These are phyloP conservation scores for Cephus runcator DNA, from an alignment of 2,888 invertebrate species.

Conservation along the genomic window DNA sequence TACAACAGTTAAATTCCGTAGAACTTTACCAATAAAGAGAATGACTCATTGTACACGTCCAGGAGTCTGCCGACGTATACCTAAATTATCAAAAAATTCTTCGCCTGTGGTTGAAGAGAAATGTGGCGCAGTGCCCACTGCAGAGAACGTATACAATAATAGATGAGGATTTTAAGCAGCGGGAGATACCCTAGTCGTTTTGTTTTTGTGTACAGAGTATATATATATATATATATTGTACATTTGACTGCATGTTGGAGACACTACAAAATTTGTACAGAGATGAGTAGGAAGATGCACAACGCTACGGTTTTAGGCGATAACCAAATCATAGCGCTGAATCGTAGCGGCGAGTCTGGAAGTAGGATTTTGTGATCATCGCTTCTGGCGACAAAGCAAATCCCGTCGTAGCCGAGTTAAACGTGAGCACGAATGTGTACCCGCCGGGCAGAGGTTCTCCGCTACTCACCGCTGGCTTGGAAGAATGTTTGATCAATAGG, in stretches of 20 bases:
- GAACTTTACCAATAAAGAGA: neutral
- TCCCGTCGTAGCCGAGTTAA: too few relatives aligned
- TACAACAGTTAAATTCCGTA: neutral
- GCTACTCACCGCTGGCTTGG: too few relatives aligned
- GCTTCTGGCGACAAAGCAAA: too few relatives aligned
- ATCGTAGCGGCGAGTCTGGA: too few relatives aligned
- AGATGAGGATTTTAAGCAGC: neutral
- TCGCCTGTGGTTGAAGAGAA: neutral
- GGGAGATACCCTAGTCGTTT: neutral
- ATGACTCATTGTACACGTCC: neutral
- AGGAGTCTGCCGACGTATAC: neutral
- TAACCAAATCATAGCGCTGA: too few relatives aligned
- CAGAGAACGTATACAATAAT: conserved; percentile 15
- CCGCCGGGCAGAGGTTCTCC: too few relatives aligned
- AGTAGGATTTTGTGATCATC: too few relatives aligned
- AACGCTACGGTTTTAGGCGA: too few relatives aligned
- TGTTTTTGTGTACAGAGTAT: neutral
- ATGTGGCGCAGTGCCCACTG: neutral
- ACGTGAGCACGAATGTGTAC: too few relatives aligned
- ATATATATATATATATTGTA: neutral
- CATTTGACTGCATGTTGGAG: neutral
- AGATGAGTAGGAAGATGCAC: too few relatives aligned
- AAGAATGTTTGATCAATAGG: too few relatives aligned
- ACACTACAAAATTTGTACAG: neutral
- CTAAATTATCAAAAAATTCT: neutral